Percentiles rank a stretch among this genome's conserved stretches.
Evolutionary conservation across 2,888 invertebrate genomes (phyloP).

Genomic region (Napeogenes inachia): DNA sequence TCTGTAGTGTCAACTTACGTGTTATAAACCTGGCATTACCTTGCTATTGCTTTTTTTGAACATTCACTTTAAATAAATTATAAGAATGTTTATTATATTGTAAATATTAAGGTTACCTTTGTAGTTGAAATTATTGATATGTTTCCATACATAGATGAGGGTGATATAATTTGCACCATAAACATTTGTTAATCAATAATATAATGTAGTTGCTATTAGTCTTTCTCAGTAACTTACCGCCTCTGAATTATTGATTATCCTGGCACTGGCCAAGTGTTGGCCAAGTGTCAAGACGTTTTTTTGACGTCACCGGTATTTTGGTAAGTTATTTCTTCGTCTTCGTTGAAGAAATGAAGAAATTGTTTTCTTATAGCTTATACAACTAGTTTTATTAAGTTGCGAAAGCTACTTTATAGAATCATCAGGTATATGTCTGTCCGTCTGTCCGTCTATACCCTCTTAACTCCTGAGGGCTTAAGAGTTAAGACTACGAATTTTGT

Average conservation of each 20-base stretch:
- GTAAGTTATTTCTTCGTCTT: not conserved
- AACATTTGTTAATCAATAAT: no score
- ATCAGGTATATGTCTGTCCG: no score
- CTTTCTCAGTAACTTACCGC: not conserved
- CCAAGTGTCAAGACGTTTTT: not conserved
- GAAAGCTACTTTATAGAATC: no score
- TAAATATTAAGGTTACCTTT: no score
- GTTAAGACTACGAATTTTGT: no score
- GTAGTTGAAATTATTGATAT: no score
- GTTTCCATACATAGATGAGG: no score
- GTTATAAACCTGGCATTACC: conserved; percentile 3
- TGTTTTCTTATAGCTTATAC: not conserved
- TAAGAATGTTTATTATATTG: no score
- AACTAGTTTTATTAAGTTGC: not conserved
- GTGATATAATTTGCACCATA: not conserved
- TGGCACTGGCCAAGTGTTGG: not conserved
- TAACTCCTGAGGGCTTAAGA: no score
- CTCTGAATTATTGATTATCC: conserved; percentile 9
- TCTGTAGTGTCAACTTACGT: not conserved
- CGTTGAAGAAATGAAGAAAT: not conserved
- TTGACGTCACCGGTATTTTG: conserved; percentile 6
- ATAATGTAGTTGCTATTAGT: not conserved
- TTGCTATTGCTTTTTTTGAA: no score
- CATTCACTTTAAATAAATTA: no score
- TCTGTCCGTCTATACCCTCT: no score